Evolutionary conservation across 2,113 vertebrate genomes (phyloP).

Genomic region (Cinclus mexicanus): DNA sequence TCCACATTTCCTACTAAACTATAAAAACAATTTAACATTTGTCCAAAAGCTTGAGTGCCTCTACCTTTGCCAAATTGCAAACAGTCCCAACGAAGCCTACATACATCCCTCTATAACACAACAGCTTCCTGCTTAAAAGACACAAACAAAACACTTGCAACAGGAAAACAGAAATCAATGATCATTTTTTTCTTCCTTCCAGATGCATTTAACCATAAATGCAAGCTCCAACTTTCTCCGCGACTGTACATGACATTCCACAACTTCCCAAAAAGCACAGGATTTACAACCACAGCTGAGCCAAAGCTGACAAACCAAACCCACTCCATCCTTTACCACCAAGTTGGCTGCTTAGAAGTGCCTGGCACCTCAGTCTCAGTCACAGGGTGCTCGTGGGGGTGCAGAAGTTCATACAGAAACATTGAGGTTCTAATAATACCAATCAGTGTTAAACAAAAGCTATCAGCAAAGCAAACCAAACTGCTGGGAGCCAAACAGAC

Average conservation of each 20-base stretch:
- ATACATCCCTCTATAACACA: not conserved
- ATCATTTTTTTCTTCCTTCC: not conserved
- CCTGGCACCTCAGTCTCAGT: not conserved
- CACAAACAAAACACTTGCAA: constrained; percentile 9
- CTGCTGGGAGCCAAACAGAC: not conserved
- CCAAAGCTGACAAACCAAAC: not conserved
- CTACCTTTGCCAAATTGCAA: constrained; percentile 12
- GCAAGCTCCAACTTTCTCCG: not conserved
- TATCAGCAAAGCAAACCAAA: not conserved
- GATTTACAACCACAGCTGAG: not conserved
- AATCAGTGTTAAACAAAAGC: not conserved
- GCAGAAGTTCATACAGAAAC: not conserved
- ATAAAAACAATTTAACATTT: constrained; percentile 32
- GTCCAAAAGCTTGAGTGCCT: not conserved
- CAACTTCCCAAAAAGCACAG: not conserved
- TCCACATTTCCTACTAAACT: constrained; percentile 8
- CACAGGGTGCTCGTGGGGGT: not conserved
- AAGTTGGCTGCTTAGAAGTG: not conserved
- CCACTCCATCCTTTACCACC: not conserved
- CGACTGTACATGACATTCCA: not conserved
- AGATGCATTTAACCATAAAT: not conserved
- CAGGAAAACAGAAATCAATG: not conserved
- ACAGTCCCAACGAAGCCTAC: not conserved
- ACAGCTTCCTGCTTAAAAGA: constrained; percentile 17
- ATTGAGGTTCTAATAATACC: not conserved